A percentile compares a stretch with the other conserved stretches of the same genome.
Evolutionary conservation across 2,113 vertebrate species (phyloP).

Genomic region (Rhodinocichla rosea): DNA sequence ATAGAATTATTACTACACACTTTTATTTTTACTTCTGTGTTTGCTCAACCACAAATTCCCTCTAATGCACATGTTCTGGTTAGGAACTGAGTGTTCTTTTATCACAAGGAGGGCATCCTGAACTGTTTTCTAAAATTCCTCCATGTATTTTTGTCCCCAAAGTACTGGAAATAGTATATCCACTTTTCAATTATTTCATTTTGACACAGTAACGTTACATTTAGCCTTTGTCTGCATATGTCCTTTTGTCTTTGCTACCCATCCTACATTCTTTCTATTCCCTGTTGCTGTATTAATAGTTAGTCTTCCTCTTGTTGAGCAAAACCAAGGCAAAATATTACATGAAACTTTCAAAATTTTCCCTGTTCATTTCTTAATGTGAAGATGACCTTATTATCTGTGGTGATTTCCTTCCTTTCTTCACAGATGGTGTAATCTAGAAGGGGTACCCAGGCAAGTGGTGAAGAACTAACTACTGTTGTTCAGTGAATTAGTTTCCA

Average conservation of each 20-base stretch:
- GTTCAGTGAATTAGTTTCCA: constrained; percentile 21
- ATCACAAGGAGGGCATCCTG: not conserved
- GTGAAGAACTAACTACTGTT: not conserved
- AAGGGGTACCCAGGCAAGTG: not conserved
- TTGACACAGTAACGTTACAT: not conserved
- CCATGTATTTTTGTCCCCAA: not conserved
- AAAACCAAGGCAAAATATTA: not conserved
- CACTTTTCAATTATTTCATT: not conserved
- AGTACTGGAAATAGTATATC: not conserved
- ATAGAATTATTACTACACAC: not conserved
- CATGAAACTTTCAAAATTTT: constrained; percentile 18
- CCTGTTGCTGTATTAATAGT: not conserved
- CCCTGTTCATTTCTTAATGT: not conserved
- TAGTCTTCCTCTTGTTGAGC: not conserved
- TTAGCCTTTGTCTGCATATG: not conserved
- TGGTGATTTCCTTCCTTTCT: constrained; percentile 34
- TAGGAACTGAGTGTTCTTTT: not conserved
- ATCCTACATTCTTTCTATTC: not conserved
- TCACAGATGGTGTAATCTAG: constrained; percentile 10
- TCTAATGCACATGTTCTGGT: not conserved
- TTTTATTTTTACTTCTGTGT: not conserved
- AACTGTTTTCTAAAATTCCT: not conserved
- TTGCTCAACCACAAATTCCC: not conserved
- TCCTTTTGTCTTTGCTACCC: not conserved
- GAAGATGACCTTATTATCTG: constrained; percentile 10